Conservation (phyloP, 2,113 vertebrate genomes). For the Anthoscopus minutus region DNA sequence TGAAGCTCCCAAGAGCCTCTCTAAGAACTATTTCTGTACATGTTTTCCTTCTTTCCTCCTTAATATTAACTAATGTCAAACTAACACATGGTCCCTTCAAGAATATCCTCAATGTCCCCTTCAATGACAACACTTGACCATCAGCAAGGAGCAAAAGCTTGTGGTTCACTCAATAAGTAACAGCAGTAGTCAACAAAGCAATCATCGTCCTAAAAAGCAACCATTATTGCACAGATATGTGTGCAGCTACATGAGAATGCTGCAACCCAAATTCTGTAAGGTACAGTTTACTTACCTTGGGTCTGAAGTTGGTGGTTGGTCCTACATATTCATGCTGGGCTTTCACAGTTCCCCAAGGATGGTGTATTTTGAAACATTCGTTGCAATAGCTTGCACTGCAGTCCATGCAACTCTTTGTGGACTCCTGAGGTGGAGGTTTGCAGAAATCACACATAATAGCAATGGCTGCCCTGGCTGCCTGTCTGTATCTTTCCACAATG, state of each 20-base stretch:
- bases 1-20: no score
- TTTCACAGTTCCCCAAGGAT: slow-evolving; percentile 93
- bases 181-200: not conserved
- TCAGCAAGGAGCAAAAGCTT: not conserved
- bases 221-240: accelerated
- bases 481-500: slow-evolving; percentile 93
- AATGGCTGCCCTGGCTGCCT: slow-evolving; percentile 88
- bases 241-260: not conserved
- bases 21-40: no score
- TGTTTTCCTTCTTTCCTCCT: no score
- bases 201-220: not conserved
- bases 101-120: not conserved
- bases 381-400: slow-evolving; percentile 97
- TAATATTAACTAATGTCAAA: no score
- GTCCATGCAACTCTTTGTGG: slow-evolving; percentile 98
- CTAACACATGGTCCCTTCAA: no score
- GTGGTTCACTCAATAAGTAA: not conserved
- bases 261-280: not conserved
- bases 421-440: slow-evolving; percentile 90
- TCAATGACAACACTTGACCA: not conserved
- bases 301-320: slow-evolving; percentile 94
- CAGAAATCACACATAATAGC: slow-evolving; percentile 95
- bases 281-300: slow-evolving; percentile 74
- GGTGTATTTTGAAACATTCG: slow-evolving; percentile 93
- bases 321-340: slow-evolving; percentile 95